phyloP scores from a whole-genome alignment of 1,140 invertebrate genomes.

The Papilio polytes region DNA sequence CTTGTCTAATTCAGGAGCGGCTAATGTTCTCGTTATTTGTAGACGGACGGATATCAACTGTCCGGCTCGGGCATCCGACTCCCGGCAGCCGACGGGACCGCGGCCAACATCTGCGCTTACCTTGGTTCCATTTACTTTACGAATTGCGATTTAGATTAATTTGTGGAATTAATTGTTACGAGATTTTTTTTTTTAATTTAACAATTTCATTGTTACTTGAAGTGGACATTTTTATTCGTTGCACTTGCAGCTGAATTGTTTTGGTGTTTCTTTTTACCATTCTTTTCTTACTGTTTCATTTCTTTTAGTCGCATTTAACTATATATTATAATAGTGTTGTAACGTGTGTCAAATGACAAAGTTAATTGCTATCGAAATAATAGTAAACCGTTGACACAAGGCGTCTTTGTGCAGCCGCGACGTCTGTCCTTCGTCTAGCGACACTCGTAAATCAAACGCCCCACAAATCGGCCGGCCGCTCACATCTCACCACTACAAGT shows the following conservation, averaged over 20 bases:
- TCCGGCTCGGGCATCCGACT: constrained; percentile 60
- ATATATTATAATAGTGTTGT: neutral
- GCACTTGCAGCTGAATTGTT: too few relatives aligned
- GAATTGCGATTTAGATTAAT: constrained; percentile 53
- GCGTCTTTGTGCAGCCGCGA: constrained; percentile 50
- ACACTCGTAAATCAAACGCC: constrained; percentile 63
- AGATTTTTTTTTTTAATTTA: constrained; percentile 28
- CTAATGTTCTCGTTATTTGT: constrained; percentile 45
- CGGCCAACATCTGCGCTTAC: constrained; percentile 66
- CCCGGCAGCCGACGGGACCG: constrained; percentile 61
- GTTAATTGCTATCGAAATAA: constrained; percentile 25
- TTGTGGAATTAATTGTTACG: neutral
- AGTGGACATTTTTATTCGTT: neutral
- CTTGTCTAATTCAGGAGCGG: constrained; percentile 35
- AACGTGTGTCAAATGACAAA: neutral
- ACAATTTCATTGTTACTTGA: neutral
- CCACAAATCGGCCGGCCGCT: constrained; percentile 73
- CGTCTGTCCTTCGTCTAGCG: constrained; percentile 70
- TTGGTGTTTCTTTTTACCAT: neutral
- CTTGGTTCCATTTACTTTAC: constrained; percentile 64
- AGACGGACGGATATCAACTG: constrained; percentile 73
- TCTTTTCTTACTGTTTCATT: neutral
- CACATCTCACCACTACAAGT: constrained; percentile 59
- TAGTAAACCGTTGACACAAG: constrained; percentile 47
- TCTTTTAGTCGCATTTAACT: neutral